phyloP scores from a whole-genome alignment of 2,797 vertebrate genomes.

The Silurus aristotelis region DNA sequence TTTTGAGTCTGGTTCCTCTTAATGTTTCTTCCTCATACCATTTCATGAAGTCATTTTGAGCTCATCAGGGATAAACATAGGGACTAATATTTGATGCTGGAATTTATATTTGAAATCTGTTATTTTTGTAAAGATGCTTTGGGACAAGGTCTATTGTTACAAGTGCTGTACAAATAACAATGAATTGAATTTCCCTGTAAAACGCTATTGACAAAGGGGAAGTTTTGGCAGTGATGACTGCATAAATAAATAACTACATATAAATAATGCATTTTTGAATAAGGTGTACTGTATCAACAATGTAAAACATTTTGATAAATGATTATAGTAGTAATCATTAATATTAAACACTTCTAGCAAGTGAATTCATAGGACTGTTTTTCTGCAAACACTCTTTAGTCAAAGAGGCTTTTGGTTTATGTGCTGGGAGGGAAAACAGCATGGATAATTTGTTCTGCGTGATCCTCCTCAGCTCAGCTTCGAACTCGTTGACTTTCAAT shows the following conservation, averaged over 20 bases:
- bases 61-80: no score
- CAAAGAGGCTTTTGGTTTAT: background rate
- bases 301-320: background rate
- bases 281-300: background rate
- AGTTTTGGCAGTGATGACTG: background rate
- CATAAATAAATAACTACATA: background rate
- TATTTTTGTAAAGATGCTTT: no score
- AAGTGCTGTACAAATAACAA: no score
- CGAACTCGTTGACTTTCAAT: background rate
- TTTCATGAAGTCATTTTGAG: no score
- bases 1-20: no score
- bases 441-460: background rate
- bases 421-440: background rate
- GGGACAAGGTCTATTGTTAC: no score
- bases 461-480: background rate
- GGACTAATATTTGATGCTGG: no score
- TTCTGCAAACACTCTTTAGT: background rate
- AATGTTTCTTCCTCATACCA: no score
- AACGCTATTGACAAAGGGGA: no score
- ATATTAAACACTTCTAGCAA: background rate
- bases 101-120: no score
- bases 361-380: background rate
- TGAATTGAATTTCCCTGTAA: no score
- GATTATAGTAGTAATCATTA: background rate
- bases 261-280: constrained; percentile 8